A percentile compares a stretch with the other conserved stretches of the same genome.
These are phyloP conservation scores for Tuta absoluta DNA, from an alignment of 2,888 invertebrate species.

Conservation along the genomic window DNA sequence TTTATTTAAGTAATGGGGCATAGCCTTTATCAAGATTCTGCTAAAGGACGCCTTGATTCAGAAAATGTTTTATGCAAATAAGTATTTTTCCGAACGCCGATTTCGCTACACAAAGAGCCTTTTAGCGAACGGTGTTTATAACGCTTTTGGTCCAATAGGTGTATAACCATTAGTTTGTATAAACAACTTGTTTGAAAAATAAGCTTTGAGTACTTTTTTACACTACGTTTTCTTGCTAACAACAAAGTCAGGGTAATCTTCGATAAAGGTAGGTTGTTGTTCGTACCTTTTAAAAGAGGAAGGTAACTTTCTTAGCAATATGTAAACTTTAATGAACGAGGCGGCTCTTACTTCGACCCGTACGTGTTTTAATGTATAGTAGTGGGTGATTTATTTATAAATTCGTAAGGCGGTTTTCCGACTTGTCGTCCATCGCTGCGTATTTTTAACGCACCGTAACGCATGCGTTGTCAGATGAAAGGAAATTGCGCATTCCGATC, in stretches of 20 bases:
- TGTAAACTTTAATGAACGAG: too few relatives aligned
- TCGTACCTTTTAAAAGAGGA: background rate
- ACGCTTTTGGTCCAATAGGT: slow-evolving; percentile 26
- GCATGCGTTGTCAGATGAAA: too few relatives aligned
- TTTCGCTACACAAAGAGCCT: slow-evolving; percentile 34
- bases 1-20: slow-evolving; percentile 34
- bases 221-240: background rate
- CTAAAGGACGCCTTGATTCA: slow-evolving; percentile 30
- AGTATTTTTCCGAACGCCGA: slow-evolving; percentile 36
- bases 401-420: too few relatives aligned
- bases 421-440: too few relatives aligned
- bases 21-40: slow-evolving; percentile 36
- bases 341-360: too few relatives aligned
- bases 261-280: background rate
- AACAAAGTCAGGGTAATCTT: background rate
- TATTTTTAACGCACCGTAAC: too few relatives aligned
- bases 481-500: too few relatives aligned
- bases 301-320: too few relatives aligned
- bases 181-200: background rate
- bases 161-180: slow-evolving; percentile 5
- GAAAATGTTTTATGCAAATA: slow-evolving; percentile 41
- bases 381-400: too few relatives aligned
- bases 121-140: slow-evolving; percentile 31
- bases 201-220: background rate
- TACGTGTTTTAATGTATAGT: too few relatives aligned